Percentiles rank a stretch among this genome's conserved stretches.
Evolutionary conservation across 2,113 vertebrate genomes (phyloP).

Genomic region (Oncorhynchus mykiss): DNA sequence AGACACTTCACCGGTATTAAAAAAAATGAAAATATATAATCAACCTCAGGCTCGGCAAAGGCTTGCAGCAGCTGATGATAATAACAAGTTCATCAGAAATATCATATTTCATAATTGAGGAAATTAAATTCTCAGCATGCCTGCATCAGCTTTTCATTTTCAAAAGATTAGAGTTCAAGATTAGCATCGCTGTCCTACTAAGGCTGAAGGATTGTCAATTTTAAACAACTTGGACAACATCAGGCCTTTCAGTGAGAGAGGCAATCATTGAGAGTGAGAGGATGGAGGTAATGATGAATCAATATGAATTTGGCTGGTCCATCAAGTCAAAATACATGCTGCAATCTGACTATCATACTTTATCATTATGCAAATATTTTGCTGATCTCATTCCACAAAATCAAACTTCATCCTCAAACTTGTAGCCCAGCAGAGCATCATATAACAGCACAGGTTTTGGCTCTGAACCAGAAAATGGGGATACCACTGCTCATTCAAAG

Average conservation of each 20-base stretch:
- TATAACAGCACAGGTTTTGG: no score
- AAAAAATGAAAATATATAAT: constrained; percentile 1
- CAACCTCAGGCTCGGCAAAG: constrained; percentile 5
- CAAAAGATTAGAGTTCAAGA: constrained; percentile 47
- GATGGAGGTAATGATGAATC: constrained; percentile 42
- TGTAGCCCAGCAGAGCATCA: no score
- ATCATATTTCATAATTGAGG: constrained; percentile 33
- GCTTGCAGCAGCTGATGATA: constrained; percentile 34
- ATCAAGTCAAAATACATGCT: neutral
- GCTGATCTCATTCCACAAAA: neutral
- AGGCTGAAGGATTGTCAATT: constrained; percentile 46
- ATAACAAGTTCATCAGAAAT: constrained; percentile 31
- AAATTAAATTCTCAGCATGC: constrained; percentile 55
- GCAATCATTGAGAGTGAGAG: constrained; percentile 28
- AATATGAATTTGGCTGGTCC: constrained; percentile 44
- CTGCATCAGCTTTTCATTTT: constrained; percentile 44
- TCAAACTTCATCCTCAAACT: neutral
- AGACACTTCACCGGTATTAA: constrained; percentile 6
- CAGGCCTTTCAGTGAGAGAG: constrained; percentile 9
- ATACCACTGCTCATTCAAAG: no score
- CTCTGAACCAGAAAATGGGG: no score
- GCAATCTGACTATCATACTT: neutral
- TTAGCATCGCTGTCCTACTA: constrained; percentile 13
- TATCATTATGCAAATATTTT: neutral
- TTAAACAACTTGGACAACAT: constrained; percentile 45